Evolutionary conservation across 1,140 invertebrate genomes (phyloP), one percentile per base, ranked within the genome.

Genomic region (Centruroides sculpturatus): DNA sequence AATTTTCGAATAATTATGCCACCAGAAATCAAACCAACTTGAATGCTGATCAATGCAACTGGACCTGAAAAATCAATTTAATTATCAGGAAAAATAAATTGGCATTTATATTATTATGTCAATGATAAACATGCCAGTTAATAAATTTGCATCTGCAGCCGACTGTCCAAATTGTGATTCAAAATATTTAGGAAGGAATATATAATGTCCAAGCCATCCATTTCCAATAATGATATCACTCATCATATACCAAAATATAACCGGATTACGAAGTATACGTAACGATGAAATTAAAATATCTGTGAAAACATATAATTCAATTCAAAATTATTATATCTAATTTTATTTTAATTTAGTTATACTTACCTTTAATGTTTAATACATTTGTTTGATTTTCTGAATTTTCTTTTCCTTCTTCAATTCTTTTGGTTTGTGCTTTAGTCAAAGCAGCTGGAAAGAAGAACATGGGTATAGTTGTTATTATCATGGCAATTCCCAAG

Each of bases 221-320:
- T 61, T 57, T 23, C 58, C 35, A 72, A 94, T 90, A 86, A 92
- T 93, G 70, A 91, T 93, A 48, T 90, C 89, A 53, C 89, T 91
- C 36, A 95, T 79, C 69, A 89, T 90, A 11, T 90, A 91, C 10
- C 92, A 83, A 49, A 93, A 85, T 72, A 94, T 94, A 12, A 93
- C 83, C 1, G 89, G 89, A 76, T 95, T 95, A 71, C 83, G 87
- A 9, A 74, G 47, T 7, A 96, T 75, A n/a, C 87, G 81, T 64
- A 79, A 80, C 51, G 85, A 79, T 5, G 82, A 84, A n/a, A 70
- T 73, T 3, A 66, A 63, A 11, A 71, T 61, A 53, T 69, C 71
- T 71, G n/a, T 7, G 58, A n/a, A 56, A 56, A 50, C 35, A 35
- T 46, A 48, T 41, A 41, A 41, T 41, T 6, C 5, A 41, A 41